Evolutionary conservation across 2,888 invertebrate species (phyloP), one percentile per base, ranked within the genome.

Genomic region (Escarpia spicata): DNA sequence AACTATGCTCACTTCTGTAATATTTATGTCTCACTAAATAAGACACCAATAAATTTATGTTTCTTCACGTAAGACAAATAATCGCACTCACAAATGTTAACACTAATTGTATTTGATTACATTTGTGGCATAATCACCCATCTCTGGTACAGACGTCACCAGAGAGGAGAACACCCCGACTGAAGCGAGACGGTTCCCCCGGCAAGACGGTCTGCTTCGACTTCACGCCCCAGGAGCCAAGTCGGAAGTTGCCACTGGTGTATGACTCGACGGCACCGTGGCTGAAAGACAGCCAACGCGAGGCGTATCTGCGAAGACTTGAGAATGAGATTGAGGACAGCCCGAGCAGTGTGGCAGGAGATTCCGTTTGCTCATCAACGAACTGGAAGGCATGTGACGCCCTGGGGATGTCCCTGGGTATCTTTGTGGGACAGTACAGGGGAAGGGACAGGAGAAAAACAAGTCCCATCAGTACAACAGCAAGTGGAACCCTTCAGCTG

Each of bases 131-230:
- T 52, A 52, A 8, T 52, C 52, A 52, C 52, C 52, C 52, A 52
- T 52, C 15, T 6, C 12, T 52, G 52, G 9, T 15, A 15, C 15
- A 52, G 52, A 52, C 8, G 15, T 75, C 75, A 26, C 75, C 75
- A 75, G 75, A 75, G n/a, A 75, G 75, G 26, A 75, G 75, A 75
- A 26, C 75, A 26, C 75, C n/a, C 19, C 26, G 75, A n/a, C 75
- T 6, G 6, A 75, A 75, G 75, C 19, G 75, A 75, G 75, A n/a
- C 26, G 75, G 75, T 6, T 75, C 75, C n/a, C 75, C 75, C 19
- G 75, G 75, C 75, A 75, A 75, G 75, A 75, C 75, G n/a, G 75
- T 75, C 6, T 75, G 75, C n/a, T 75, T 75, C 75, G 75, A 75
- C 75, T 75, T 75, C 75, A 75, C 75, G 6, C 75, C 75, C 26